phyloP scores from a whole-genome alignment of 2,113 vertebrate genomes.

The Bambusicola thoracicus region DNA sequence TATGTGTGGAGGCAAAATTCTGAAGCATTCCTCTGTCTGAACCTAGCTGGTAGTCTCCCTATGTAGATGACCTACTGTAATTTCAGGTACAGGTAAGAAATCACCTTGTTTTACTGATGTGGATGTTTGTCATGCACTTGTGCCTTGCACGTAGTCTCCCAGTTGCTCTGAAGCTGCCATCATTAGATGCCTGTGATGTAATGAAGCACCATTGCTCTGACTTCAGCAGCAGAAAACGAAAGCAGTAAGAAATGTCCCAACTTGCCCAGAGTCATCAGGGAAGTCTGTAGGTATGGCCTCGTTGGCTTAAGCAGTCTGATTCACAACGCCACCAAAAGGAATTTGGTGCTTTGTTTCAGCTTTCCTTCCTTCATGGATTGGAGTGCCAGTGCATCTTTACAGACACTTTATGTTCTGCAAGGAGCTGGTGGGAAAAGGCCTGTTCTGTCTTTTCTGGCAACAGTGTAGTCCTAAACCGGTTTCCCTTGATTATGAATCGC shows the following conservation, averaged over 20 bases:
- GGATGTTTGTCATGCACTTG: rapidly evolving
- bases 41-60: neutral
- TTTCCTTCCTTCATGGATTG: neutral
- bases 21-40: neutral
- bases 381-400: neutral
- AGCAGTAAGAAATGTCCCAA: rapidly evolving
- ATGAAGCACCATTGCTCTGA: neutral
- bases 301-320: neutral
- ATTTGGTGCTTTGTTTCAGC: neutral
- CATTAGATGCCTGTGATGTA: neutral
- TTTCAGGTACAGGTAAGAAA: neutral
- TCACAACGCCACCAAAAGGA: neutral
- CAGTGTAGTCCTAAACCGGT: neutral
- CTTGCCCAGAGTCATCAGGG: neutral
- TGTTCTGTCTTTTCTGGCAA: neutral
- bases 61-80: neutral
- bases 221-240: neutral
- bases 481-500: neutral
- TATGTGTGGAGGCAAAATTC: neutral
- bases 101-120: neutral
- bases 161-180: neutral
- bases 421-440: neutral
- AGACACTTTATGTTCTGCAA: rapidly evolving
- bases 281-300: neutral
- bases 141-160: neutral